phyloP scores from a whole-genome alignment of 1,140 invertebrate species.

The Vollenhovia emeryi region DNA sequence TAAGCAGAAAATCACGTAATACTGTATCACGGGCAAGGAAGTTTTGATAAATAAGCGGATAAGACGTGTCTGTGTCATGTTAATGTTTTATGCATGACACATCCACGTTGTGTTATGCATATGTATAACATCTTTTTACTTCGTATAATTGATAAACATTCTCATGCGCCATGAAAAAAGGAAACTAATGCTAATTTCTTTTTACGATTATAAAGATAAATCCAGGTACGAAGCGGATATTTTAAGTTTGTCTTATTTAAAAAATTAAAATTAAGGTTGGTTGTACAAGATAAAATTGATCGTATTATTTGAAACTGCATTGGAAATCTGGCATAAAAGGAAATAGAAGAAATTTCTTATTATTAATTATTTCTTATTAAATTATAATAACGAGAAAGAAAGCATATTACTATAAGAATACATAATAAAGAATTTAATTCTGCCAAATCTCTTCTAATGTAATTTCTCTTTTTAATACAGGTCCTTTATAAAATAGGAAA shows the following conservation, averaged over 20 bases:
- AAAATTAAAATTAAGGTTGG: neutral
- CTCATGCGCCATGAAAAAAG: neutral
- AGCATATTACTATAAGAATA: neutral
- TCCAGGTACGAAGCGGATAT: neutral
- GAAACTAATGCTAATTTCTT: constrained; percentile 9
- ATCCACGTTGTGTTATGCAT: neutral
- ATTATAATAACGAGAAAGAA: too few relatives aligned
- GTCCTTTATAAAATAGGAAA: neutral
- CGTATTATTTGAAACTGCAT: neutral
- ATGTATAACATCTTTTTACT: constrained; percentile 3
- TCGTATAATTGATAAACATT: constrained; percentile 6
- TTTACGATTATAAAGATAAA: neutral
- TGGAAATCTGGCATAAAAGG: neutral
- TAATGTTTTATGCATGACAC: constrained; percentile 13
- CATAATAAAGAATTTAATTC: neutral
- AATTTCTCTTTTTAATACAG: neutral
- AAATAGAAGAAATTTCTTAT: neutral
- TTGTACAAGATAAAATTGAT: neutral
- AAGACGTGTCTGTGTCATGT: neutral
- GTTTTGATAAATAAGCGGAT: constrained; percentile 25
- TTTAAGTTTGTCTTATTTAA: constrained; percentile 25
- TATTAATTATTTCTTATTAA: too few relatives aligned
- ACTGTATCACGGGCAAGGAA: neutral
- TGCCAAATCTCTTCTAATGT: neutral
- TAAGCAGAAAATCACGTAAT: constrained; percentile 20